Base-by-base conservation (phyloP, 30 jellyfish, hydroid and myxozoan species). In the Aurelia sp. region DNA sequence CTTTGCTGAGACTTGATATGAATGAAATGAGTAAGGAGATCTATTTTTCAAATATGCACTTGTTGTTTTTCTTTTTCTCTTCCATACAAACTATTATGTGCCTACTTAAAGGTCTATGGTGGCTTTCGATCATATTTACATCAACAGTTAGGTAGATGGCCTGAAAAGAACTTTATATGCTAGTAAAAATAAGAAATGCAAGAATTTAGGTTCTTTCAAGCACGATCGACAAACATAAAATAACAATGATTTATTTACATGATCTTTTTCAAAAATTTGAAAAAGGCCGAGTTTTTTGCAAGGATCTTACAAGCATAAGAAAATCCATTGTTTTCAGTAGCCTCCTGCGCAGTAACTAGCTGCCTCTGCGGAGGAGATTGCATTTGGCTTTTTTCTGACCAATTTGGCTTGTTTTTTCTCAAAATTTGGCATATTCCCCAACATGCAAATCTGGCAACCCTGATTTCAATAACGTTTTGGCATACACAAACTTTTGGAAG, bases 341-440 rank as follows among this genome's bases (percentile, higher is more conserved):
- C 64, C 81, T 69, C 64, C 81, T 69, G 81, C 81, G 81, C 81
- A 69, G 81, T 21, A 3, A 69, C 81, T 21, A 69, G 61, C 81
- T 69, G 67, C 64, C 63, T 69, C 81, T 47, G 63, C 81, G 81
- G 81, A 69, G 81, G 81, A 18, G 63, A 30, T 5, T 69, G 81
- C 3, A 69, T 69, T 69, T 69, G 81, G 81, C 78, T 67, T 67
- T 2, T 67, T 67, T 67, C 47, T 67, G 78, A 67, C 78, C 53
- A 67, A 67, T 67, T 65, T 67, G 78, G 78, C 78, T 67, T 67
- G 78, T 67, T 67, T 67, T 67, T 67, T n/a, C 53, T 3, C 78
- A 67, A 67, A 67, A 67, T 67, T 24, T 67, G 78, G 47, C 81
- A 69, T 69, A 69, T 69, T 69, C 27, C 81, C 81, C 81, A 69